Evolutionary conservation across 1,140 invertebrate genomes (phyloP), one percentile per base, ranked within the genome.

Genomic region (Drosophila watanabei): DNA sequence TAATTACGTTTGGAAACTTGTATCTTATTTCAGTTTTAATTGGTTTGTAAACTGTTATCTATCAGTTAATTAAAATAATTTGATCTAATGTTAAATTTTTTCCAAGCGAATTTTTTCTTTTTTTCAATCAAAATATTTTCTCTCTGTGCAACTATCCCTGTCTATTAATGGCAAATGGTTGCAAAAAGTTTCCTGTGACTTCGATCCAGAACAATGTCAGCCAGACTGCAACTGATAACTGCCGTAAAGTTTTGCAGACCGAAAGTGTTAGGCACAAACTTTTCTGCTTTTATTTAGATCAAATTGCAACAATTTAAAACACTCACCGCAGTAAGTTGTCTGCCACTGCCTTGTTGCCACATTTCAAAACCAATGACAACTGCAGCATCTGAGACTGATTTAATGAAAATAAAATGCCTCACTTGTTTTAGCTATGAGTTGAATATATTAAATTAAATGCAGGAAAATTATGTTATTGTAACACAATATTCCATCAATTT

Each of bases 141-240:
- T 66, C 39, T 18, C 63, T 33, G 80, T 72, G 52, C 30, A 32
- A 35, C 56, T 76, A 63, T 68, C 62, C 62, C 33, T 58, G 54
- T 71, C 30, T 66, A 61, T 52, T 35, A 86, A 69, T 73, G 83
- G 79, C 79, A 82, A 87, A 72, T 72, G 84, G 71, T 48, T 52
- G 46, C 45, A 61, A 39, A 73, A 73, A 73, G 54, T 73, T 63
- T 20, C 4, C 33, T 9, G 35, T 54, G 64, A 69, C 65, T 70
- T 48, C 68, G 37, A 70, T 46, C 4, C 20, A 13, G 32, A 24
- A 71, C 68, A 71, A 57, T 70, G 68, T 71, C 2, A 60, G 37
- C 46, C 37, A 32, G 68, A 54, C 71, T 76, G 58, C 65, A 41
- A 33, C 66, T 71, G 84, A 88, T 83, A 87, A 80, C 33, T 49